Evolutionary conservation across 37 sponge, comb jelly and placozoan species (phyloP).

Genomic region (Dysidea cf. avara): DNA sequence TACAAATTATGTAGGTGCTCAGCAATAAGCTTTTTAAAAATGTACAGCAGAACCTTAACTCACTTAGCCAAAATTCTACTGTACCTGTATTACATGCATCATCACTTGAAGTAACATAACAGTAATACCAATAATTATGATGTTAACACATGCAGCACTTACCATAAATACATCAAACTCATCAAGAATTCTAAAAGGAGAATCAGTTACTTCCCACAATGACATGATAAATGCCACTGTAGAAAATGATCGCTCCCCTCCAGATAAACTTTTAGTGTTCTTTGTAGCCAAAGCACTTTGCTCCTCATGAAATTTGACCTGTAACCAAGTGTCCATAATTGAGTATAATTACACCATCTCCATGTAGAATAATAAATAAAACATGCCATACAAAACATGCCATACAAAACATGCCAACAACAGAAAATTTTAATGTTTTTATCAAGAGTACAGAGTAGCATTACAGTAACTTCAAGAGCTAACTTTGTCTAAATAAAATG

Average conservation of each 20-base stretch:
- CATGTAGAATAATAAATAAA: too few relatives aligned
- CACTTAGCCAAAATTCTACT: not conserved
- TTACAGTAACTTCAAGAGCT: too few relatives aligned
- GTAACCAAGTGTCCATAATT: too few relatives aligned
- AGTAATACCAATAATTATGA: not conserved
- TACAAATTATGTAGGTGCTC: not conserved
- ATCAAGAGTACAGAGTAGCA: too few relatives aligned
- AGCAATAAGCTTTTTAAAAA: not conserved
- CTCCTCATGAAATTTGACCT: too few relatives aligned
- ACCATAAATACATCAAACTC: slow-evolving; percentile 99
- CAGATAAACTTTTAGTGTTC: slow-evolving; percentile 88
- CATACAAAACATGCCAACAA: too few relatives aligned
- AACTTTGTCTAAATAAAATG: too few relatives aligned
- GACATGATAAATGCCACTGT: slow-evolving; percentile 97
- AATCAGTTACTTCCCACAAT: slow-evolving; percentile 96
- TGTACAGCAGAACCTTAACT: not conserved
- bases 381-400: too few relatives aligned
- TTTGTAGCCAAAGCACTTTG: slow-evolving; percentile 65
- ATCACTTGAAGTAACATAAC: not conserved
- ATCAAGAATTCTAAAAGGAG: slow-evolving; percentile 92
- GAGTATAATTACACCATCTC: too few relatives aligned
- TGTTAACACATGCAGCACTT: slow-evolving; percentile 7
- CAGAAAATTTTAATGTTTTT: too few relatives aligned
- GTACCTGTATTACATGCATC: not conserved
- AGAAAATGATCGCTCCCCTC: slow-evolving; percentile 97